These are phyloP conservation scores for Argya squamiceps DNA, from an alignment of 2,797 vertebrate species.

Conservation along the genomic window DNA sequence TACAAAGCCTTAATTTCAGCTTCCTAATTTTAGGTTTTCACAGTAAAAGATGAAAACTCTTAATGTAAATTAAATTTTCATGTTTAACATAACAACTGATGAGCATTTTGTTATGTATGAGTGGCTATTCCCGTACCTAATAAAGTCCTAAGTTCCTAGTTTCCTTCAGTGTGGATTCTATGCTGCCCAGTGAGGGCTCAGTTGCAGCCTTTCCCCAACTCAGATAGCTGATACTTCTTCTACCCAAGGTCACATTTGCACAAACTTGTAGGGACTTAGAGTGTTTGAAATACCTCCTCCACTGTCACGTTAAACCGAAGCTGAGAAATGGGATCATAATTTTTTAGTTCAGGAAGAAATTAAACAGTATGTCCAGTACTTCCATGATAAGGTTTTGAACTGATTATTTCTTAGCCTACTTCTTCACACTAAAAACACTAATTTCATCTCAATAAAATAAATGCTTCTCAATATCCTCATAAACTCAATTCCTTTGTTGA, in stretches of 20 bases:
- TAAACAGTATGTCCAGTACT: not conserved
- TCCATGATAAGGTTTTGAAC: not conserved
- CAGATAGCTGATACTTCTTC: not conserved
- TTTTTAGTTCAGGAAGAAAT: not conserved
- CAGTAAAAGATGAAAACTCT: not conserved
- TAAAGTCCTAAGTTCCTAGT: not conserved
- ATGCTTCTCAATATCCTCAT: not conserved
- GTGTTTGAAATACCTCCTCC: not conserved
- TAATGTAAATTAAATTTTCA: not conserved
- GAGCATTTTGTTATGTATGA: not conserved
- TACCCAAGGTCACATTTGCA: not conserved
- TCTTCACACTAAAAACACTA: not conserved
- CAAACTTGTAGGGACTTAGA: not conserved
- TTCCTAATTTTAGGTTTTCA: not conserved
- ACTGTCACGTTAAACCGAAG: not conserved
- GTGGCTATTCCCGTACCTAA: not conserved
- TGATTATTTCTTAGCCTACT: not conserved
- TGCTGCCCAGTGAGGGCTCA: not conserved
- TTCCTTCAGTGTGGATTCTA: not conserved
- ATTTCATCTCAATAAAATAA: not conserved
- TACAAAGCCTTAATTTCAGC: not conserved
- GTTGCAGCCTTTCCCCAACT: not conserved
- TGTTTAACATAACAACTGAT: not conserved
- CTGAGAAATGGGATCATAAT: not conserved
- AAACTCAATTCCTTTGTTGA: not conserved